A percentile compares a stretch with the other conserved stretches of the same genome.
Evolutionary conservation across 2,113 vertebrate genomes (phyloP).

Genomic region (Caracal caracal): DNA sequence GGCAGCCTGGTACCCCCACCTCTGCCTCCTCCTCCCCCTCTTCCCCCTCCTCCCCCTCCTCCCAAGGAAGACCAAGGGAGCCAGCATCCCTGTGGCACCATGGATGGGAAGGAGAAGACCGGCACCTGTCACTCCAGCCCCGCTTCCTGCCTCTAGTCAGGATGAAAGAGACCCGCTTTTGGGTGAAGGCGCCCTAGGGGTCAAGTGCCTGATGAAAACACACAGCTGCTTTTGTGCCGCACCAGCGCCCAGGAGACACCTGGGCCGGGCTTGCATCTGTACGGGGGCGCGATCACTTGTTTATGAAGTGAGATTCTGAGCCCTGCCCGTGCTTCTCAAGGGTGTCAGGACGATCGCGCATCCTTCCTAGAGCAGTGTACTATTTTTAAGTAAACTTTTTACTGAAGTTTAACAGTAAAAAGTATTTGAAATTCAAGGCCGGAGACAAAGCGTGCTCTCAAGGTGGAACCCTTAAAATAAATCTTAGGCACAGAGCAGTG

Average conservation of each 20-base stretch:
- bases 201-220: neutral
- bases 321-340: accelerated
- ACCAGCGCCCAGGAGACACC: neutral
- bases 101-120: neutral
- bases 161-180: neutral
- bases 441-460: neutral
- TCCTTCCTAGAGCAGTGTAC: neutral
- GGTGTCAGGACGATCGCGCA: accelerated
- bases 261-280: accelerated
- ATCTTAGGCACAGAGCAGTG: neutral
- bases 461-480: neutral
- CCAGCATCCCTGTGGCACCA: neutral
- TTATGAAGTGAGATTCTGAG: neutral
- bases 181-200: neutral
- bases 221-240: neutral
- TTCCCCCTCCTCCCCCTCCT: accelerated
- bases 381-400: neutral
- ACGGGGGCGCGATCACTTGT: neutral
- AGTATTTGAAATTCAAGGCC: neutral
- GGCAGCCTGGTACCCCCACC: neutral
- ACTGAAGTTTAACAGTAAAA: neutral
- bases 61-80: neutral
- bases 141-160: neutral
- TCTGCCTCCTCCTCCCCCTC: neutral
- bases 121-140: neutral